These are phyloP conservation scores for Drosophila paranaensis DNA, from an alignment of 2,888 invertebrate genomes.

Conservation along the genomic window DNA sequence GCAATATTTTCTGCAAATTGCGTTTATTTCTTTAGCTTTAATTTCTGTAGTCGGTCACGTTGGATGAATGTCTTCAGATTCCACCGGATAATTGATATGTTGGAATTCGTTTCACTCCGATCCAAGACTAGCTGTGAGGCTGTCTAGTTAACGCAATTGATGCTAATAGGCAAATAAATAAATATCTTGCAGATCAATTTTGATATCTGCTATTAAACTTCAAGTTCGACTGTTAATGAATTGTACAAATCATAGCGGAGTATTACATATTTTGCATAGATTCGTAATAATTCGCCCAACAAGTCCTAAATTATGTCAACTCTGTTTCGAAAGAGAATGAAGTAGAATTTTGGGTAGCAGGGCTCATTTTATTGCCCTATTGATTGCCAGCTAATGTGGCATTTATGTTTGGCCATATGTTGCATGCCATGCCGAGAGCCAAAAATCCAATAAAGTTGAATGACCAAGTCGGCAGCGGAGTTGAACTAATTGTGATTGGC, in stretches of 20 bases:
- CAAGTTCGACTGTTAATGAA: neutral
- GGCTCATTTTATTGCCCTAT: conserved; percentile 21
- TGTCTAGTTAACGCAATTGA: neutral
- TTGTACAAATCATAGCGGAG: neutral
- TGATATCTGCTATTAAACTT: neutral
- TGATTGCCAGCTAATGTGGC: conserved; percentile 53
- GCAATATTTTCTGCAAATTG: conserved; percentile 1
- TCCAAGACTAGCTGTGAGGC: neutral
- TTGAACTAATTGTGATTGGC: conserved; percentile 28
- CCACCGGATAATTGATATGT: neutral
- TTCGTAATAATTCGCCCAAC: neutral
- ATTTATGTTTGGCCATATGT: conserved; percentile 53
- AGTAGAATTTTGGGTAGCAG: conserved; percentile 13
- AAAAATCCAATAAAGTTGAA: conserved; percentile 73
- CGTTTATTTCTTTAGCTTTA: conserved; percentile 5
- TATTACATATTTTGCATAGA: too few relatives aligned
- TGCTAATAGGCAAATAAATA: conserved; percentile 21
- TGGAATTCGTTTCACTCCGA: neutral
- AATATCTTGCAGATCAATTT: neutral
- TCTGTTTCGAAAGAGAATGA: conserved; percentile 28
- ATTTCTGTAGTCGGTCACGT: conserved; percentile 5
- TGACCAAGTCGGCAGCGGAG: conserved; percentile 46
- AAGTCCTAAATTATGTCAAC: conserved; percentile 35
- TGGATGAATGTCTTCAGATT: neutral
- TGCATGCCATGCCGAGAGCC: conserved; percentile 53